Evolutionary conservation across 2,797 vertebrate genomes (phyloP), one percentile per base, ranked within the genome.

Genomic region (Arremon aurantiirostris): DNA sequence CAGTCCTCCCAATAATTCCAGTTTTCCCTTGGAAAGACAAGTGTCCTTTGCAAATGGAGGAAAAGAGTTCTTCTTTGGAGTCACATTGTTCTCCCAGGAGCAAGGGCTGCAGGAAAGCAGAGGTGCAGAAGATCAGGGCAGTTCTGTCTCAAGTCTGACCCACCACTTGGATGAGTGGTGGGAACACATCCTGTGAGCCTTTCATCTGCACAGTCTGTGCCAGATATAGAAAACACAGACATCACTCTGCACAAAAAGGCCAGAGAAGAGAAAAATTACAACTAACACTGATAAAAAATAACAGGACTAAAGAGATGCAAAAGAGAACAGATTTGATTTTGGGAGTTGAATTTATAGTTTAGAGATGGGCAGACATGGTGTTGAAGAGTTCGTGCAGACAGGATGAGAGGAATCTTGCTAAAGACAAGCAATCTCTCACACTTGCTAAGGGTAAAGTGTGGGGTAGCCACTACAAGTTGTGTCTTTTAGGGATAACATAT

Each of bases 391-490:
- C 52, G 44, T 82, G 49, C 35, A 26, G 53, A 69, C 7, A 71
- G 14, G 18, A 69, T 66, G n/a, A 76, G 49, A 66, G n/a, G 37
- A 55, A n/a, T 82, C 32, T 60, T 64, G 42, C 18, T 49, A 75
- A 63, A 68, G 41, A 49, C 0, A 1, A 0, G 0, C 28, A 55
- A 73, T 72, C 20, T 37, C 28, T 44, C 15, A 37, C 11, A 57
- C 27, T 59, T 71, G 12, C 8, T 59, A 28, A 37, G 13, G 22
- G 23, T 65, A 12, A 86, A 76, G 32, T 7, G 1, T 39, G 14
- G 35, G 34, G 24, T 42, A 47, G 17, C 9, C 19, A 60, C 16
- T 14, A 24, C 28, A 42, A 59, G 66, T 19, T 35, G 14, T 7
- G 17, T 60, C 21, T 53, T 91, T 80, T 49, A 78, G 32, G 50